Evolutionary conservation across 2,888 invertebrate species (phyloP), one percentile per base, ranked within the genome.

Genomic region (Drosophila merina): DNA sequence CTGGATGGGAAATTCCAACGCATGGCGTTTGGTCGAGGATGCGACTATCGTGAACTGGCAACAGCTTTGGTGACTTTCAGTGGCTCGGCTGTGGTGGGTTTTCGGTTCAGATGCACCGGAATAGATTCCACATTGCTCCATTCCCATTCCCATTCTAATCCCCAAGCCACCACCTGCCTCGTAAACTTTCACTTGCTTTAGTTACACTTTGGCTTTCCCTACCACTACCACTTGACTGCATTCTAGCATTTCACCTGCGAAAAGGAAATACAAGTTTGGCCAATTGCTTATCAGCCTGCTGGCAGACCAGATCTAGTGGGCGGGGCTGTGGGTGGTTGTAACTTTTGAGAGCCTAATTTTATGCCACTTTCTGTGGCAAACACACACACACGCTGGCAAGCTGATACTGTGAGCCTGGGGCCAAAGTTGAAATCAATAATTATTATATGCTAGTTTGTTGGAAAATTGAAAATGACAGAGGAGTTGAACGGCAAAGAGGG

Each of bases 391-490:
- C 26, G 8, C 8, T 26, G 44, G 30, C 30, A 42, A 55, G 45
- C 31, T 45, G 33, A 26, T 36, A 40, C 36, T 38, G 52, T 20
- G 12, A 12, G 51, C 47, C 59, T 42, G 67, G 25, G 74, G 67
- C 67, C 69, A 77, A 86, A 79, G 72, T 74, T 70, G 74, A 81
- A 87, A 85, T 87, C 85, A 75, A 88, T 85, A 85, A 75, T 85
- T 79, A 84, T 81, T 87, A 77, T 81, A 76, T 75, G 64, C 62
- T 58, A 71, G 72, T 78, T 72, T 73, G 71, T 57, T 36, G 63
- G 51, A 6, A 55, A 69, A 66, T 74, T 68, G 67, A 72, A 78
- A 77, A 74, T 72, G 72, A 63, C 59, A 71, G 75, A 58, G 64
- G 68, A 55, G 48, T 48, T 55, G 31, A 2, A 3, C 3, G 36